phyloP scores from a whole-genome alignment of 2,797 vertebrate genomes.

The Phrynocephalus forsythii region DNA sequence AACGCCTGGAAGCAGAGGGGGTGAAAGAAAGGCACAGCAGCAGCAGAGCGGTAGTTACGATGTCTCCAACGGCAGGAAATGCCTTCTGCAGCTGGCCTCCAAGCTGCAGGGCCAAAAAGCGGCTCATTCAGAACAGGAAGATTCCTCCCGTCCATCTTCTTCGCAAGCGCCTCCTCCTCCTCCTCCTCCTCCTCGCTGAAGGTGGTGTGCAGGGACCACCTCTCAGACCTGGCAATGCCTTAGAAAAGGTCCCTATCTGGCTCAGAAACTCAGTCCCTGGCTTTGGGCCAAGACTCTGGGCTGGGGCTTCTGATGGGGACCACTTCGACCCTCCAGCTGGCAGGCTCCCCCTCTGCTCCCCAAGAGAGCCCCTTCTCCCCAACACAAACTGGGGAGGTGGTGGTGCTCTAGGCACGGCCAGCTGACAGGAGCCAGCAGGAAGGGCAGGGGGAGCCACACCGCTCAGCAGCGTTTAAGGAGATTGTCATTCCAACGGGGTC shows the following conservation, averaged over 20 bases:
- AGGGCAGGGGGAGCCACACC: too few species aligned
- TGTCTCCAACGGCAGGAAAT: conserved; percentile 71
- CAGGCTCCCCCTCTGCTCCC: not conserved
- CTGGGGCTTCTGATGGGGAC: not conserved
- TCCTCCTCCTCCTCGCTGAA: conserved; percentile 17
- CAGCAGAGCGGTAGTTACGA: conserved; percentile 12
- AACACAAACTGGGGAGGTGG: not conserved
- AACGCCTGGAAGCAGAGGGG: not conserved
- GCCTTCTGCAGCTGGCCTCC: conserved; percentile 67
- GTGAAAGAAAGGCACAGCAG: conserved; percentile 38
- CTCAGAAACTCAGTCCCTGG: not conserved
- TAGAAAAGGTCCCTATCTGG: not conserved
- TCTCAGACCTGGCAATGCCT: not conserved
- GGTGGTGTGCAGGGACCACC: fast-evolving
- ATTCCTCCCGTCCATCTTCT: conserved; percentile 55
- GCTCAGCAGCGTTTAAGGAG: not conserved
- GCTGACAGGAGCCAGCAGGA: not conserved
- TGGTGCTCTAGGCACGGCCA: too few species aligned
- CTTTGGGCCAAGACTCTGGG: not conserved
- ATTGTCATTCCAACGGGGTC: fast-evolving
- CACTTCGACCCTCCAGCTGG: too few species aligned
- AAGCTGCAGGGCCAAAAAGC: conserved; percentile 65
- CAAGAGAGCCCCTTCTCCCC: not conserved
- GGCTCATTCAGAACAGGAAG: conserved; percentile 58
- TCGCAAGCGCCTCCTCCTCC: conserved; percentile 15